A percentile compares a stretch with the other conserved stretches of the same genome.
phyloP scores from a whole-genome alignment of 2,888 invertebrate genomes.

The Nephrotoma appendiculata region DNA sequence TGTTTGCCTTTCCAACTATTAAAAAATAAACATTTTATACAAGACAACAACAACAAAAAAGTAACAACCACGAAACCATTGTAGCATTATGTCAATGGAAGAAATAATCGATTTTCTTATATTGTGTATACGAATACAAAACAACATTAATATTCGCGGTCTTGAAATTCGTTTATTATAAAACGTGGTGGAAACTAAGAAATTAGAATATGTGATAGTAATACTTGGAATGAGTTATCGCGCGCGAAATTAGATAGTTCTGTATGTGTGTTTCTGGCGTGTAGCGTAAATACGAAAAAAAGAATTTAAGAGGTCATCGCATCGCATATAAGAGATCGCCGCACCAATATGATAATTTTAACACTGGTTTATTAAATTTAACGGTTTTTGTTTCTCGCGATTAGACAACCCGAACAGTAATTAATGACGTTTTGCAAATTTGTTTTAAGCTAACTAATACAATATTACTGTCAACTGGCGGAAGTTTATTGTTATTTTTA shows the following conservation, averaged over 20 bases:
- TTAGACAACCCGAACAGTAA: not conserved
- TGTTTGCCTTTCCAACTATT: not conserved
- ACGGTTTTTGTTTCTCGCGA: not conserved
- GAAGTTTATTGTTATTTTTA: not conserved
- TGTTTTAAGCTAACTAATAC: not conserved
- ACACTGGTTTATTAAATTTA: not conserved
- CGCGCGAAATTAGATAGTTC: not conserved
- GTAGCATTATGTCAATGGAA: not conserved
- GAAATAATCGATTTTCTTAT: not conserved
- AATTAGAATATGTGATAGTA: not conserved
- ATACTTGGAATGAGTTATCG: not conserved
- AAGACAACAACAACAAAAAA: not conserved
- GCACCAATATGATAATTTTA: not conserved
- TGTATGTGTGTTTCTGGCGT: not conserved
- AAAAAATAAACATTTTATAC: not conserved
- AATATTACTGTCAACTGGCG: not conserved
- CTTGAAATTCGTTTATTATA: not conserved
- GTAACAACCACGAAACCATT: not conserved
- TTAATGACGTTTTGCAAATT: not conserved
- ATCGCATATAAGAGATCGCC: not conserved
- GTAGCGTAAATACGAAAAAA: not conserved
- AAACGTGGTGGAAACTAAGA: not conserved
- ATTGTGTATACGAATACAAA: not conserved
- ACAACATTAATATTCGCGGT: not conserved
- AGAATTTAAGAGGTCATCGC: not conserved